Percentiles rank a stretch among this genome's conserved stretches.
These are phyloP conservation scores for Manacus vitellinus DNA, from an alignment of 2,113 vertebrate species.

Conservation along the genomic window DNA sequence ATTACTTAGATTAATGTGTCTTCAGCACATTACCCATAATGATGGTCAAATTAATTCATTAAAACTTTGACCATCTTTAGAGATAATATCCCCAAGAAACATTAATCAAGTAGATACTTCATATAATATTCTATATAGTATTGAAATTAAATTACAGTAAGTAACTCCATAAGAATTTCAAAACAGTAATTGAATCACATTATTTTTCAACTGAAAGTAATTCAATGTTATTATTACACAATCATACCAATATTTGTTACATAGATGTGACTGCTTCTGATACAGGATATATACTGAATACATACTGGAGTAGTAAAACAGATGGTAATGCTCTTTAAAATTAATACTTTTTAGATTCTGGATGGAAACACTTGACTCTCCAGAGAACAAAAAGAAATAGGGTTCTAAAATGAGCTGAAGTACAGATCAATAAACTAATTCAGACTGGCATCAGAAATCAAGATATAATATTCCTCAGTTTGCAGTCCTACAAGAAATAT, in stretches of 20 bases:
- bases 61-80: slow-evolving; percentile 45
- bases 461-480: neutral
- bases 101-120: slow-evolving; percentile 33
- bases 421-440: slow-evolving; percentile 46
- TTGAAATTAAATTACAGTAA: neutral
- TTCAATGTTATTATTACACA: neutral
- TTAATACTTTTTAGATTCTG: neutral
- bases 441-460: slow-evolving; percentile 9
- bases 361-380: neutral
- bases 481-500: neutral
- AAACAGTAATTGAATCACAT: neutral
- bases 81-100: slow-evolving; percentile 29
- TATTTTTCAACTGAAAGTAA: neutral
- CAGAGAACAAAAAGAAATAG: slow-evolving; percentile 5
- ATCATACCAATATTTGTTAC: neutral
- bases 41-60: slow-evolving; percentile 54
- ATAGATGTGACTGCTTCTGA: neutral
- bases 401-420: slow-evolving; percentile 9
- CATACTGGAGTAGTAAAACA: neutral
- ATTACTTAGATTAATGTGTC: slow-evolving; percentile 52
- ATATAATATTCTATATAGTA: neutral
- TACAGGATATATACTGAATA: neutral
- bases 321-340: neutral
- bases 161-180: neutral
- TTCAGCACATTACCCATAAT: slow-evolving; percentile 28